These are phyloP conservation scores for Drosophila mercatorum DNA, from an alignment of 2,888 invertebrate genomes.

Conservation along the genomic window DNA sequence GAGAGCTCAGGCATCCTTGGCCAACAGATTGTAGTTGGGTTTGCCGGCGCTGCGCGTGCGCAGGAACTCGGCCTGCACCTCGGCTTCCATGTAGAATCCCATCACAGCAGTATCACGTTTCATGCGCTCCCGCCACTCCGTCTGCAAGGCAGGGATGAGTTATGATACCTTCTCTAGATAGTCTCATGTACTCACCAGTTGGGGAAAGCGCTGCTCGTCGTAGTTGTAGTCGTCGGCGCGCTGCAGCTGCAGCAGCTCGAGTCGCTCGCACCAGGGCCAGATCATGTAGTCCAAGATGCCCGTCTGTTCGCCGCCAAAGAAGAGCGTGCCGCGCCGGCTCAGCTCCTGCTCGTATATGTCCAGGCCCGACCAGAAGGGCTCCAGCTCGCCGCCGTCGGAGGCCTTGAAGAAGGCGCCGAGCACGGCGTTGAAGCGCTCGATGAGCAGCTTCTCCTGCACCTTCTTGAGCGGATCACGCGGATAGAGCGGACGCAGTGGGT, in stretches of 20 bases:
- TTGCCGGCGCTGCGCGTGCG: slow-evolving; percentile 88
- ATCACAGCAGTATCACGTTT: slow-evolving; percentile 90
- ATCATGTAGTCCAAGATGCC: slow-evolving; percentile 93
- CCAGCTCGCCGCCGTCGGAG: slow-evolving; percentile 76
- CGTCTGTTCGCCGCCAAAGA: slow-evolving; percentile 89
- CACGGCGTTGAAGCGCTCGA: slow-evolving; percentile 82
- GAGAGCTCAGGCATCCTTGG: slow-evolving; percentile 60
- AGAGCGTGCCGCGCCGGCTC: slow-evolving; percentile 87
- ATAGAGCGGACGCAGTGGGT: slow-evolving; percentile 88
- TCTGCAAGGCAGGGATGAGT: slow-evolving; percentile 83
- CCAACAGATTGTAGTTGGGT: slow-evolving; percentile 85
- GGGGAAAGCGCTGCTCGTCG: slow-evolving; percentile 62
- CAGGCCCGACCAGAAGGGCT: slow-evolving; percentile 85
- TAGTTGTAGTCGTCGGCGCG: slow-evolving; percentile 86
- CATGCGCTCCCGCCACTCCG: slow-evolving; percentile 90
- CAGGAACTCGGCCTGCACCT: slow-evolving; percentile 90
- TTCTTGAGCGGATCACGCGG: slow-evolving; percentile 85
- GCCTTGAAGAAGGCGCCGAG: slow-evolving; percentile 81
- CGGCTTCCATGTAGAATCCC: slow-evolving; percentile 88
- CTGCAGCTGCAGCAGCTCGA: slow-evolving; percentile 87
- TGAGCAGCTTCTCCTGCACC: slow-evolving; percentile 84
- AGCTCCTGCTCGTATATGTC: slow-evolving; percentile 89
- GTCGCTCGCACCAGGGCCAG: slow-evolving; percentile 92
- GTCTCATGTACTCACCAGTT: slow-evolving; percentile 49
- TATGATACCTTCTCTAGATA: background rate